Evolutionary conservation across 2,797 vertebrate species (phyloP).

Genomic region (Natrix natrix): DNA sequence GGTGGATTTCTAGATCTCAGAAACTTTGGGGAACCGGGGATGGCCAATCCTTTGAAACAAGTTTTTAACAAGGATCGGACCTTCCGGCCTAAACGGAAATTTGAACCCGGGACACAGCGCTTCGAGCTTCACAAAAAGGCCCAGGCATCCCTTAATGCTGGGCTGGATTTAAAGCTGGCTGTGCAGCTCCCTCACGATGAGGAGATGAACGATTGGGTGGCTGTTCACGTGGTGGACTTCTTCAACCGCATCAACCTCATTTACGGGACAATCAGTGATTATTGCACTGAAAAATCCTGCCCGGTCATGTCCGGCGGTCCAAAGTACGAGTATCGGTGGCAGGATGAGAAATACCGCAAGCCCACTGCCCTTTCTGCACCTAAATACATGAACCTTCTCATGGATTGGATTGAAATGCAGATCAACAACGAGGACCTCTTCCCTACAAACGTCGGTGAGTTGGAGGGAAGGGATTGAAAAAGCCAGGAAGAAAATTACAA

Average conservation of each 20-base stretch:
- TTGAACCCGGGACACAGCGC: constrained; percentile 92
- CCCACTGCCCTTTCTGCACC: constrained; percentile 88
- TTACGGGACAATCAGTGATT: constrained; percentile 94
- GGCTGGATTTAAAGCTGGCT: constrained; percentile 89
- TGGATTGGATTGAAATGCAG: constrained; percentile 97
- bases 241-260: constrained; percentile 98
- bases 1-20: background rate
- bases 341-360: constrained; percentile 88
- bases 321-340: constrained; percentile 95
- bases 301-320: constrained; percentile 92
- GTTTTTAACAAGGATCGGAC: constrained; percentile 97
- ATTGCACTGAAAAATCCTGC: constrained; percentile 89
- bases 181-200: constrained; percentile 89
- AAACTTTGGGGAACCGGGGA: constrained; percentile 48
- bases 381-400: constrained; percentile 93
- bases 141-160: constrained; percentile 90
- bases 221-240: constrained; percentile 96
- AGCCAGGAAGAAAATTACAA: background rate
- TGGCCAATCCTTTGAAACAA: constrained; percentile 90
- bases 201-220: constrained; percentile 94
- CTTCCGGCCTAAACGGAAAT: constrained; percentile 96
- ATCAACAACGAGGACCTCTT: constrained; percentile 96
- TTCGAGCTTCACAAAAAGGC: constrained; percentile 96
- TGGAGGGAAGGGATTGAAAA: background rate
- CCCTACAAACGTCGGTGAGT: constrained; percentile 90